These are phyloP conservation scores for Saccopteryx leptura DNA, from an alignment of 2,113 vertebrate species.

Conservation along the genomic window DNA sequence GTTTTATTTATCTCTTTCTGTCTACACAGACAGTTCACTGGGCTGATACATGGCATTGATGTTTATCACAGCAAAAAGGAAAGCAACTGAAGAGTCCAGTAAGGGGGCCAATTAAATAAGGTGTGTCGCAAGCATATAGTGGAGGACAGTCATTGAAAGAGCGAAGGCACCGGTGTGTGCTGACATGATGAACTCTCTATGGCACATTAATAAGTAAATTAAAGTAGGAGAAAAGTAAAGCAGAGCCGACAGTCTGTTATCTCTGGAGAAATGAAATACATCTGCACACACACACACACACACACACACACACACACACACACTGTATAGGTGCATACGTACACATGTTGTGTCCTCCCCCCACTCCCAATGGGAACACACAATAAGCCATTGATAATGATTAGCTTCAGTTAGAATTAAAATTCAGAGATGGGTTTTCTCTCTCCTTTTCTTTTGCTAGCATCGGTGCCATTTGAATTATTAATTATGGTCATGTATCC, in stretches of 20 bases:
- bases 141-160: neutral
- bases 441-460: neutral
- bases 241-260: rapidly evolving
- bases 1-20: neutral
- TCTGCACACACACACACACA: neutral
- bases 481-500: neutral
- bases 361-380: rapidly evolving
- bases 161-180: rapidly evolving
- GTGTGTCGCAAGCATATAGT: neutral
- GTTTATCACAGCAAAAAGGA: neutral
- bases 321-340: rapidly evolving
- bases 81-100: neutral
- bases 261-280: neutral
- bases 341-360: no score
- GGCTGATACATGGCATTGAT: neutral
- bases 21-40: neutral
- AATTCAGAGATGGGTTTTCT: neutral
- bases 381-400: neutral
- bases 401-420: neutral
- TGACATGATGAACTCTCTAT: neutral
- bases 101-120: neutral
- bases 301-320: neutral
- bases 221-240: neutral
- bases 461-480: neutral
- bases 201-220: neutral